phyloP scores from a whole-genome alignment of 2,797 vertebrate species.

The Helostoma temminkii region DNA sequence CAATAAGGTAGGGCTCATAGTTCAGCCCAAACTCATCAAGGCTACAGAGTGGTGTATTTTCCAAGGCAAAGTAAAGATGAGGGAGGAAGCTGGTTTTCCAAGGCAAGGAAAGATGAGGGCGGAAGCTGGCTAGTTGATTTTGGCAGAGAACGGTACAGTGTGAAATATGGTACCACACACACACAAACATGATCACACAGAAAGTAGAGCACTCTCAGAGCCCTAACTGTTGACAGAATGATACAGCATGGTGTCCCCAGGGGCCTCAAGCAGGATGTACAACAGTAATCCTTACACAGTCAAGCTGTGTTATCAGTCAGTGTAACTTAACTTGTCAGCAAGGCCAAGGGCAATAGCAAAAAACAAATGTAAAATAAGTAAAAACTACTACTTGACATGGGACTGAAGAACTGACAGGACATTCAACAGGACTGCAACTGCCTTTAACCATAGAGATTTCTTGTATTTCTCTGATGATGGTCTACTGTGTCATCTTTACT shows the following conservation, averaged over 20 bases:
- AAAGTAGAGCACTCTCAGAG: slow-evolving; percentile 64
- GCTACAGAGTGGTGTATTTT: slow-evolving; percentile 42
- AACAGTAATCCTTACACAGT: slow-evolving; percentile 77
- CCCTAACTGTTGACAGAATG: slow-evolving; percentile 83
- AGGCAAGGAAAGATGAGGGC: slow-evolving; percentile 68
- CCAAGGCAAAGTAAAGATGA: slow-evolving; percentile 63
- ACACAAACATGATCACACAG: slow-evolving; percentile 63
- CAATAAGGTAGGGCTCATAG: slow-evolving; percentile 51
- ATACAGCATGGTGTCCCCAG: slow-evolving; percentile 80
- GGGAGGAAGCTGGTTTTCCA: slow-evolving; percentile 71
- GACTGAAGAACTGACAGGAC: slow-evolving; percentile 36
- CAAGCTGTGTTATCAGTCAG: slow-evolving; percentile 76
- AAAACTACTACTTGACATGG: slow-evolving; percentile 42
- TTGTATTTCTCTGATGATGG: not conserved
- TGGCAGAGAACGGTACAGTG: slow-evolving; percentile 70
- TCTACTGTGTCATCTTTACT: not conserved
- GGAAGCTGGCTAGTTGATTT: slow-evolving; percentile 79
- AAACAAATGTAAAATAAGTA: slow-evolving; percentile 60
- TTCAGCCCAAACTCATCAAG: slow-evolving; percentile 61
- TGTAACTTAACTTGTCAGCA: slow-evolving; percentile 75
- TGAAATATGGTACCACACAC: slow-evolving; percentile 79
- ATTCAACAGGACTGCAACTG: slow-evolving; percentile 4
- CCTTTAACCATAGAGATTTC: not conserved
- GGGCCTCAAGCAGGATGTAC: slow-evolving; percentile 74
- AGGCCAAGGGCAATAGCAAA: slow-evolving; percentile 60